Conservation (phyloP, 2,113 vertebrate species). For the Nerophis lumbriciformis region DNA sequence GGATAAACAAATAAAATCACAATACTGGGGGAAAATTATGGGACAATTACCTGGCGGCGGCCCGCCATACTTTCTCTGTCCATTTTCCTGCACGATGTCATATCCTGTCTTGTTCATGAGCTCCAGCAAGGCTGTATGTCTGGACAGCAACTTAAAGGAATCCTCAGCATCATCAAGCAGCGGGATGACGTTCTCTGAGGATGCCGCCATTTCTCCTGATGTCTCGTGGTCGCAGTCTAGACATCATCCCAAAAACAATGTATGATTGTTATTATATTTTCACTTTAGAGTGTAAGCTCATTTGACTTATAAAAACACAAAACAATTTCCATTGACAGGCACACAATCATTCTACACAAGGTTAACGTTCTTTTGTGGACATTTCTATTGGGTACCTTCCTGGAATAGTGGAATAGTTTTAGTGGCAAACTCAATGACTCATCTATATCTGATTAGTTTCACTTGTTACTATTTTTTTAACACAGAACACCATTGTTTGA, state of each 20-base stretch:
- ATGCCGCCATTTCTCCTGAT: background rate
- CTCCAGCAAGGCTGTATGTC: slow-evolving; percentile 78
- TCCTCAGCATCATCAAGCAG: slow-evolving; percentile 42
- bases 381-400: too few relatives aligned
- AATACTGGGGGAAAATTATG: too few relatives aligned
- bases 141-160: slow-evolving; percentile 55
- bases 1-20: too few relatives aligned
- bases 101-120: slow-evolving; percentile 89
- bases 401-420: too few relatives aligned
- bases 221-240: slow-evolving; percentile 2
- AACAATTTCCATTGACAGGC: too few relatives aligned
- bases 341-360: too few relatives aligned
- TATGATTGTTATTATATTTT: too few relatives aligned
- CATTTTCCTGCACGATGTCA: slow-evolving; percentile 92
- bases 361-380: too few relatives aligned
- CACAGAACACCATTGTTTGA: background rate
- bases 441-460: too few relatives aligned
- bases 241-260: too few relatives aligned
- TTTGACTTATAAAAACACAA: background rate
- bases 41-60: slow-evolving; percentile 83
- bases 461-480: background rate
- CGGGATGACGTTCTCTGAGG: slow-evolving; percentile 41
- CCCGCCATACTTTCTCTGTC: slow-evolving; percentile 93
- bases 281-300: too few relatives aligned
- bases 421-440: too few relatives aligned